Percentiles rank a stretch among this genome's conserved stretches.
phyloP scores from a whole-genome alignment of 64 coral and sea anemone genomes.

The Porites lutea region DNA sequence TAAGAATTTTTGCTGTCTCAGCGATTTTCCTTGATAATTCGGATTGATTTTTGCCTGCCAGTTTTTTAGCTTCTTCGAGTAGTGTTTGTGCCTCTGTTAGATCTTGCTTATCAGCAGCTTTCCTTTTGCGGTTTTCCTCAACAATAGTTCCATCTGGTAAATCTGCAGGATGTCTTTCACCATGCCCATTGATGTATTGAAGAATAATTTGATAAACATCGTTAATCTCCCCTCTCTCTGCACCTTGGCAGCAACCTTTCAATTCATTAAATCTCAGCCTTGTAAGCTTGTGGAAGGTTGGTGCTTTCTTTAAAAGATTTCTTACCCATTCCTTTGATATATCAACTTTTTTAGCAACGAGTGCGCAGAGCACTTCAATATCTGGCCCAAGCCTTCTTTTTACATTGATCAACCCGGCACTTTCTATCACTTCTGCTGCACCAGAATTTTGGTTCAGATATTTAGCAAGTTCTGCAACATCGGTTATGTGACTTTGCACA shows the following conservation, averaged over 20 bases:
- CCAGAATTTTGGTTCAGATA: neutral
- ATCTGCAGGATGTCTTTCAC: neutral
- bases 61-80: slow-evolving; percentile 3
- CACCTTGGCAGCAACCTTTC: slow-evolving; percentile 27
- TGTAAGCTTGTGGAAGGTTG: slow-evolving; percentile 12
- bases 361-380: neutral
- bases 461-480: slow-evolving; percentile 3
- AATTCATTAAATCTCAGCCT: neutral
- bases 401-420: neutral
- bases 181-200: neutral
- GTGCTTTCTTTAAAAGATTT: neutral
- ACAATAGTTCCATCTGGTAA: neutral
- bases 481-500: slow-evolving; percentile 29
- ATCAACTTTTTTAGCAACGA: neutral
- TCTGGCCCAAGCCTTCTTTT: slow-evolving; percentile 6
- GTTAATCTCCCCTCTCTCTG: slow-evolving; percentile 26
- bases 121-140: neutral
- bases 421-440: neutral
- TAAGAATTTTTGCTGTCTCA: neutral
- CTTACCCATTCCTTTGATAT: slow-evolving; percentile 2
- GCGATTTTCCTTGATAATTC: neutral
- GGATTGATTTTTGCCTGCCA: too few relatives aligned
- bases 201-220: slow-evolving; percentile 2
- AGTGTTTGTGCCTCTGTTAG: neutral
- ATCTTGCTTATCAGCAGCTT: neutral